Evolutionary conservation across 2,888 invertebrate genomes (phyloP).

Genomic region (Drosophila borborema): DNA sequence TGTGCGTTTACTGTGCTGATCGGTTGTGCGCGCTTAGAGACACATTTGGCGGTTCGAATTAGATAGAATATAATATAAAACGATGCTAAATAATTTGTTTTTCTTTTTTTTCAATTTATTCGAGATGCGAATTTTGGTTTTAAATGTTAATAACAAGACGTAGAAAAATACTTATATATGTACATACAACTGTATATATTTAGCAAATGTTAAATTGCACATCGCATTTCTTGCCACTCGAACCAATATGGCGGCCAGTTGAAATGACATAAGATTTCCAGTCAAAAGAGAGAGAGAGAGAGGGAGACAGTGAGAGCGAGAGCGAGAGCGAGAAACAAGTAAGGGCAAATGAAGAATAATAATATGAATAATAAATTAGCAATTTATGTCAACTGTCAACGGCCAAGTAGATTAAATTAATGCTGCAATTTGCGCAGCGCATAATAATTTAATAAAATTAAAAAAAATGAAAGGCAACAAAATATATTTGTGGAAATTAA

Average conservation of each 20-base stretch:
- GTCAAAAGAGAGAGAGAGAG: too few relatives aligned
- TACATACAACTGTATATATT: neutral
- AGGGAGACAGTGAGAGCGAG: too few relatives aligned
- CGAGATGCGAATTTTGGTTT: neutral
- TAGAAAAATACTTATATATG: neutral
- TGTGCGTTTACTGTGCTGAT: neutral
- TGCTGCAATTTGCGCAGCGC: neutral
- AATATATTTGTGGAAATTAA: neutral
- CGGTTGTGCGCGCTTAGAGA: neutral
- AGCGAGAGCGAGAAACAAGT: neutral
- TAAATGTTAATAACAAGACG: neutral
- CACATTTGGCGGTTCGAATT: neutral
- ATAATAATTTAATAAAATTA: neutral
- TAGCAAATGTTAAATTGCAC: neutral
- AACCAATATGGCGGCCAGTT: neutral
- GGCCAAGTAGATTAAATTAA: neutral
- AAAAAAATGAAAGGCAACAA: neutral
- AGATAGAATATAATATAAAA: neutral
- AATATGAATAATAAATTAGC: neutral
- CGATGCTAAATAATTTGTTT: neutral
- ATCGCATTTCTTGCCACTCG: neutral
- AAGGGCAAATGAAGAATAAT: neutral
- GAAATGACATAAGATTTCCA: neutral
- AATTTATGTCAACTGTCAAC: neutral
- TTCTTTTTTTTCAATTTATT: neutral